Conservation (phyloP, 1,140 invertebrate genomes). For the Armadillidium nasatum region DNA sequence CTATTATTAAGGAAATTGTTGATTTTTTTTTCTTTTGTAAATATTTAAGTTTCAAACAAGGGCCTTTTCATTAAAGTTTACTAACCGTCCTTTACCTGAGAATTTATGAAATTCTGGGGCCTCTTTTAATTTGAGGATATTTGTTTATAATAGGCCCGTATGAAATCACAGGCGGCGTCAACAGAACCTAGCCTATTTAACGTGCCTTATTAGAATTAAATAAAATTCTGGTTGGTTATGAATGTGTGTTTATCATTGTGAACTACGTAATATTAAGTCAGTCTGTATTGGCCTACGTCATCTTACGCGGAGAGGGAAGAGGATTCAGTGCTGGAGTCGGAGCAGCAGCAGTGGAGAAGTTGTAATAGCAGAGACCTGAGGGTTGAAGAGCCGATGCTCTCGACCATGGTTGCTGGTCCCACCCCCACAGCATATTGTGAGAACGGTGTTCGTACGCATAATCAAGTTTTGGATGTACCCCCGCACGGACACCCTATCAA, state of each 20-base stretch:
- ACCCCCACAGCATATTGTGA: background rate
- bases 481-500: background rate
- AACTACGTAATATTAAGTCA: background rate
- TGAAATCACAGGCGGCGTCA: too few species aligned
- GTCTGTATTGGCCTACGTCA: background rate
- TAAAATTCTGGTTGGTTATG: too few species aligned
- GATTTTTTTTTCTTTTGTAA: background rate
- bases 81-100: too few species aligned
- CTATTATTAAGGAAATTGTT: background rate
- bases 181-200: too few species aligned
- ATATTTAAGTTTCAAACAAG: conserved; percentile 14
- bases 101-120: too few species aligned
- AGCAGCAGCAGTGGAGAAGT: too few species aligned
- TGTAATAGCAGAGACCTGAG: background rate
- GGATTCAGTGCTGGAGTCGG: background rate
- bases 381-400: background rate
- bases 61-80: too few species aligned
- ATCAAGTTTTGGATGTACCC: background rate
- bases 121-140: too few species aligned
- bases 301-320: background rate
- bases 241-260: too few species aligned
- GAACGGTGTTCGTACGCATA: background rate
- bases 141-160: too few species aligned
- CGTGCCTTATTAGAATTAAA: too few species aligned
- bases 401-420: background rate